Evolutionary conservation across 2,797 vertebrate species (phyloP).

Genomic region (Falco columbarius): DNA sequence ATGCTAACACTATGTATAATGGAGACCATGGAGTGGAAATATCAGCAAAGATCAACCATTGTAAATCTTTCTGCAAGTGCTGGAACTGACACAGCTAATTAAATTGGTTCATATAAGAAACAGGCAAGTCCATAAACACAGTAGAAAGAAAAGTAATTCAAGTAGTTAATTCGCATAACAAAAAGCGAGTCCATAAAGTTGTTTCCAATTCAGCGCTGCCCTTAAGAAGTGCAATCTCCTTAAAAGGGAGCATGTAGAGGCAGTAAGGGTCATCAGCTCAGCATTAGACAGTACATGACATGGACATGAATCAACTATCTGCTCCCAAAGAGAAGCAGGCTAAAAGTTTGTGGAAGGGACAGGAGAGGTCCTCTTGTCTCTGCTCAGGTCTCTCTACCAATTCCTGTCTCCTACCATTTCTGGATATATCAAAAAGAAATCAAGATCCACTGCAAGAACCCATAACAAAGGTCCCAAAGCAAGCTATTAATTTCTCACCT

Average conservation of each 20-base stretch:
- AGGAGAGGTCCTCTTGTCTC: background rate
- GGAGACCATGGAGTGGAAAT: background rate
- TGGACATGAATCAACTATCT: background rate
- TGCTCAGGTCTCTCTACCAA: background rate
- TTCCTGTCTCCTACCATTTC: background rate
- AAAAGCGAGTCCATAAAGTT: constrained; percentile 69
- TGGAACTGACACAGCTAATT: constrained; percentile 55
- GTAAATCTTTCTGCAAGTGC: constrained; percentile 41
- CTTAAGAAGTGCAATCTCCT: background rate
- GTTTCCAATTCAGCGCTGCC: constrained; percentile 17
- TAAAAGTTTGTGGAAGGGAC: background rate
- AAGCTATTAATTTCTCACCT: background rate
- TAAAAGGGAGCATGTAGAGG: background rate
- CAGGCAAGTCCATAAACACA: constrained; percentile 54
- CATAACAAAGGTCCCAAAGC: background rate
- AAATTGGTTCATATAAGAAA: constrained; percentile 31
- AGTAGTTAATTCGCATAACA: constrained; percentile 58
- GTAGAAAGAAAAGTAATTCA: constrained; percentile 38
- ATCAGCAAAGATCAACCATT: constrained; percentile 24
- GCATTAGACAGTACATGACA: background rate
- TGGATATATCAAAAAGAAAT: background rate
- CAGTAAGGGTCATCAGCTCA: constrained; percentile 14
- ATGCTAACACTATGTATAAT: background rate
- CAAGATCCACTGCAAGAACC: background rate
- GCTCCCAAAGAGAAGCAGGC: background rate